Conservation (phyloP, 1,140 invertebrate genomes). For the Drosophila repleta region DNA sequence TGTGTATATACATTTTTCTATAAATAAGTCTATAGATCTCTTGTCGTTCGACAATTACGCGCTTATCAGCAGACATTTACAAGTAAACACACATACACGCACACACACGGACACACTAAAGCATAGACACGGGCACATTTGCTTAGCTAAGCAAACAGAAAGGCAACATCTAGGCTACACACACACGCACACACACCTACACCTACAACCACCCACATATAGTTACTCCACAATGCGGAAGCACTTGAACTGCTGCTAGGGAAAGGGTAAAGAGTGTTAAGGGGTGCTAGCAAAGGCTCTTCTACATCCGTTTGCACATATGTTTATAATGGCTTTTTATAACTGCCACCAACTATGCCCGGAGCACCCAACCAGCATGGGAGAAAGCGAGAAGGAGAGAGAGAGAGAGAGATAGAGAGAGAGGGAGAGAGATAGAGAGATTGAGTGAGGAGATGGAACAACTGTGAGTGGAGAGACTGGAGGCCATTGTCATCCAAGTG, state of each 20-base stretch:
- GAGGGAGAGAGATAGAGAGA: too few relatives aligned
- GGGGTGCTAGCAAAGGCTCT: not conserved
- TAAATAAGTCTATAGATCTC: not conserved
- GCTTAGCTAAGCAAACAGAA: constrained; percentile 39
- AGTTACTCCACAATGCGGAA: constrained; percentile 47
- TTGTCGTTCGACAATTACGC: constrained; percentile 11
- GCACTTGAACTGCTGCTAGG: constrained; percentile 43
- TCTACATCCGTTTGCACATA: constrained; percentile 57
- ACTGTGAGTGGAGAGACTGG: not conserved
- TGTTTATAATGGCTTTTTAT: constrained; percentile 75
- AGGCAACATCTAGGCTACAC: constrained; percentile 7
- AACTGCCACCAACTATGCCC: constrained; percentile 55
- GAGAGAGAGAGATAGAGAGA: too few relatives aligned
- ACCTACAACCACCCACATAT: not conserved
- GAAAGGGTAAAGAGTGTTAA: not conserved
- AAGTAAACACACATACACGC: constrained; percentile 25
- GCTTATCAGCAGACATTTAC: constrained; percentile 34
- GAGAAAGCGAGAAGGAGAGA: too few relatives aligned
- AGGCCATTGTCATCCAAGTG: constrained; percentile 21
- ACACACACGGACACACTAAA: constrained; percentile 1
- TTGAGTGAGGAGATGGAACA: not conserved
- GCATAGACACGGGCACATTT: constrained; percentile 51
- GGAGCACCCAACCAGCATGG: constrained; percentile 3
- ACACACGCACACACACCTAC: not conserved
- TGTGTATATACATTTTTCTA: not conserved